Evolutionary conservation across 2,888 invertebrate genomes (phyloP).

Genomic region (Silvanus unidentatus): DNA sequence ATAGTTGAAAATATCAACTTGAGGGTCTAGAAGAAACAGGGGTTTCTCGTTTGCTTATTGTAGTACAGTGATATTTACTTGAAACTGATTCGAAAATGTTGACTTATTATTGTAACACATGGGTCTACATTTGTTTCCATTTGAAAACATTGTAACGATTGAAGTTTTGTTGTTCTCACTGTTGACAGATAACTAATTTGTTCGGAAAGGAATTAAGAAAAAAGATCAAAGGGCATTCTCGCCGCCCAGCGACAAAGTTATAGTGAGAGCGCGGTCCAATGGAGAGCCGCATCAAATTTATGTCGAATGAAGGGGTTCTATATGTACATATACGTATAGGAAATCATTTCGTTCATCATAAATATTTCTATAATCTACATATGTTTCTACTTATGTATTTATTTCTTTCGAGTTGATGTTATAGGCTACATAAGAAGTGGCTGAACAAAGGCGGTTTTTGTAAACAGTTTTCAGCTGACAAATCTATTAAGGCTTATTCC

Average conservation of each 20-base stretch:
- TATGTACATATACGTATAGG: too few species aligned
- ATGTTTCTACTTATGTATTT: conserved; percentile 35
- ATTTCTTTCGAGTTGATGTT: too few species aligned
- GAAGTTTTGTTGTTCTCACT: background rate
- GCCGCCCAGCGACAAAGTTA: too few species aligned
- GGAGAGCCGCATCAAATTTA: conserved; percentile 2
- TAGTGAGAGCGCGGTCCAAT: too few species aligned
- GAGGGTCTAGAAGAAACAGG: too few species aligned
- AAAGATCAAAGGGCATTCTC: too few species aligned
- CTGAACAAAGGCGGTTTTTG: conserved; percentile 23
- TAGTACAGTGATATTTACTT: too few species aligned
- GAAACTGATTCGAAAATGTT: too few species aligned
- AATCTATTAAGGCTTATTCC: background rate
- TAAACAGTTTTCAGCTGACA: background rate
- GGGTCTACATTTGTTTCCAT: too few species aligned
- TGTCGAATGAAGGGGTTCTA: background rate
- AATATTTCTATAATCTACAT: conserved; percentile 32
- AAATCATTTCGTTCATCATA: conserved; percentile 7
- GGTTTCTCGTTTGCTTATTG: too few species aligned
- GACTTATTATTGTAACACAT: too few species aligned
- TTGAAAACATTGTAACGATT: too few species aligned
- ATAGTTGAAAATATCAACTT: conserved; percentile 5
- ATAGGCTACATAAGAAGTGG: conserved; percentile 6
- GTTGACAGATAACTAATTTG: conserved; percentile 17
- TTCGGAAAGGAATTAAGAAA: conserved; percentile 5